These are phyloP conservation scores for Burhinus oedicnemus DNA, from an alignment of 2,113 vertebrate species.

Conservation along the genomic window DNA sequence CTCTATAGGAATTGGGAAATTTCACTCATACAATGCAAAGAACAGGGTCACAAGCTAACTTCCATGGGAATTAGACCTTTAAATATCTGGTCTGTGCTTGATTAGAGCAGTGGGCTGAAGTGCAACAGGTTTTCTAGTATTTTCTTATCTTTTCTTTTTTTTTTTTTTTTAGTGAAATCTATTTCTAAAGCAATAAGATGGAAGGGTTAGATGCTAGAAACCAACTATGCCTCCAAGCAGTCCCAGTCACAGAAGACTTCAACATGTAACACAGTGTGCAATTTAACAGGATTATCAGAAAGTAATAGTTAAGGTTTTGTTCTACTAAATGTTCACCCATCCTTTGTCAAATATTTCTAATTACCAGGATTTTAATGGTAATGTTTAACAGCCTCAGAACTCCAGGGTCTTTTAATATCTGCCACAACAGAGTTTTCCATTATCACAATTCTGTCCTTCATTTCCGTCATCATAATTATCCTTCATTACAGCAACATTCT, in stretches of 20 bases:
- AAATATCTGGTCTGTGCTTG: background rate
- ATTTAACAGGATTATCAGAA: slow-evolving; percentile 15
- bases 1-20: background rate
- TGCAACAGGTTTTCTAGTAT: background rate
- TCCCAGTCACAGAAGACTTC: background rate
- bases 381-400: slow-evolving; percentile 59
- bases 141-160: background rate
- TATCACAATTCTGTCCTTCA: slow-evolving; percentile 72
- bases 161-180: background rate
- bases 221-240: background rate
- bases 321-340: background rate
- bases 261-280: background rate
- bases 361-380: slow-evolving; percentile 69
- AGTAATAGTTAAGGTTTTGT: slow-evolving; percentile 4
- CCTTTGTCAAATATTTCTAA: slow-evolving; percentile 60
- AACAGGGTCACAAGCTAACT: background rate
- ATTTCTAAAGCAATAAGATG: background rate
- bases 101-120: background rate
- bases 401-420: slow-evolving; percentile 68
- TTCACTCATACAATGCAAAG: background rate
- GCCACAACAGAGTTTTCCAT: slow-evolving; percentile 71
- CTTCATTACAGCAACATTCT: slow-evolving; percentile 69
- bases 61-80: background rate
- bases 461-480: slow-evolving; percentile 74
- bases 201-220: background rate